Evolutionary conservation across 35 echinoderm and acorn worm species (phyloP).

Genomic region (Heliocidaris erythrogramma): DNA sequence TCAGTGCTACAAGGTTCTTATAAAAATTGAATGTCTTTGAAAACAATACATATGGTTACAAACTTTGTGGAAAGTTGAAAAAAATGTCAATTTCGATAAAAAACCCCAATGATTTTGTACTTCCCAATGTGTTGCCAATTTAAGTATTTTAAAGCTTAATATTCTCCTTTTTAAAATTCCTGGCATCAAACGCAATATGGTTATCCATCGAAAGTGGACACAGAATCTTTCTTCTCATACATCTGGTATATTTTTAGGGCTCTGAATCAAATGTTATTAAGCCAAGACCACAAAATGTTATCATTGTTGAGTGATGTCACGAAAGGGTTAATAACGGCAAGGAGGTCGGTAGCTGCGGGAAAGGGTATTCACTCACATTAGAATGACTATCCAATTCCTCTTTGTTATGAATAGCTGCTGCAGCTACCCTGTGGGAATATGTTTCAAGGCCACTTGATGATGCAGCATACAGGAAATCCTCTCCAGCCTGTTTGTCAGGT

Average conservation of each 20-base stretch:
- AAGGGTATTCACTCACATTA: slow-evolving; percentile 15
- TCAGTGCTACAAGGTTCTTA: too few relatives aligned
- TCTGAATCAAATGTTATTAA: not conserved
- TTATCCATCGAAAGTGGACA: too few relatives aligned
- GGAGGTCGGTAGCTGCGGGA: not conserved
- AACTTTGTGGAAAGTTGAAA: too few relatives aligned
- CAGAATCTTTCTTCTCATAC: too few relatives aligned
- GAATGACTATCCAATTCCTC: not conserved
- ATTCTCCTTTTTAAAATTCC: too few relatives aligned
- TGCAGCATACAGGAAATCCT: slow-evolving; percentile 44
- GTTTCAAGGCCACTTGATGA: slow-evolving; percentile 37
- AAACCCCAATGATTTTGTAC: not conserved
- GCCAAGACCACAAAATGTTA: not conserved
- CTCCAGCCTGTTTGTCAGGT: not conserved
- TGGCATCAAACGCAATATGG: too few relatives aligned
- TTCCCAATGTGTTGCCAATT: too few relatives aligned
- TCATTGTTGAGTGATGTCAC: not conserved
- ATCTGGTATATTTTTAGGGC: not conserved
- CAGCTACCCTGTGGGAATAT: slow-evolving; percentile 17
- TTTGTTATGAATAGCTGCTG: not conserved
- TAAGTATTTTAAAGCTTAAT: too few relatives aligned
- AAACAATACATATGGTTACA: too few relatives aligned
- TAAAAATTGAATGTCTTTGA: too few relatives aligned
- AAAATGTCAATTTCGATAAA: too few relatives aligned
- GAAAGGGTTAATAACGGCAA: too few relatives aligned